Conservation (phyloP, 2,113 vertebrate genomes). For the Peromyscus californicus region DNA sequence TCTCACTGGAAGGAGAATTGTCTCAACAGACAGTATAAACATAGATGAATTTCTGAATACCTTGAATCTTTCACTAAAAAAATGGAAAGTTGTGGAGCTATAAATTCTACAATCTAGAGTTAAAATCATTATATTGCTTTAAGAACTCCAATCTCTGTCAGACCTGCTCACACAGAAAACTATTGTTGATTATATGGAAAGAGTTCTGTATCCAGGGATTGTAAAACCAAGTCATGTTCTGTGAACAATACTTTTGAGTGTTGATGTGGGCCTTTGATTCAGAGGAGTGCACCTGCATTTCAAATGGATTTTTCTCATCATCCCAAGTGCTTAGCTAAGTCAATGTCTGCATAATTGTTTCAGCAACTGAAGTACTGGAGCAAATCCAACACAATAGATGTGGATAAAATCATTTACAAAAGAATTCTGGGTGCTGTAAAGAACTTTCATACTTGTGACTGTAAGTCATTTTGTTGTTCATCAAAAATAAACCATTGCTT, state of each 20-base stretch:
- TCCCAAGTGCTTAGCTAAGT: conserved; percentile 2
- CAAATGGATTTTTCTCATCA: conserved; percentile 33
- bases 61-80: neutral
- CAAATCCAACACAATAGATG: neutral
- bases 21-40: neutral
- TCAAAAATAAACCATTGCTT: conserved; percentile 50
- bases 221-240: conserved; percentile 46
- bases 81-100: neutral
- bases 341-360: neutral
- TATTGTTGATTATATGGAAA: neutral
- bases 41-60: neutral
- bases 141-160: neutral
- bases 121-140: neutral
- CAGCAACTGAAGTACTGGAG: neutral
- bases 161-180: conserved; percentile 12
- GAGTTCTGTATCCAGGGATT: neutral
- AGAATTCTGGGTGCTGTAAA: conserved; percentile 32
- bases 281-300: conserved; percentile 46
- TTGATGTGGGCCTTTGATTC: conserved; percentile 52
- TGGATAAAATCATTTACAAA: conserved; percentile 17
- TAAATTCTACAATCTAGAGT: neutral
- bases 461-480: conserved; percentile 46
- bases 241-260: conserved; percentile 33
- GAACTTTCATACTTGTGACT: neutral
- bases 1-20: neutral